Percentiles rank a stretch among this genome's conserved stretches.
These are phyloP conservation scores for Penaeus japonicus DNA, from an alignment of 1,140 invertebrate genomes.

Conservation along the genomic window DNA sequence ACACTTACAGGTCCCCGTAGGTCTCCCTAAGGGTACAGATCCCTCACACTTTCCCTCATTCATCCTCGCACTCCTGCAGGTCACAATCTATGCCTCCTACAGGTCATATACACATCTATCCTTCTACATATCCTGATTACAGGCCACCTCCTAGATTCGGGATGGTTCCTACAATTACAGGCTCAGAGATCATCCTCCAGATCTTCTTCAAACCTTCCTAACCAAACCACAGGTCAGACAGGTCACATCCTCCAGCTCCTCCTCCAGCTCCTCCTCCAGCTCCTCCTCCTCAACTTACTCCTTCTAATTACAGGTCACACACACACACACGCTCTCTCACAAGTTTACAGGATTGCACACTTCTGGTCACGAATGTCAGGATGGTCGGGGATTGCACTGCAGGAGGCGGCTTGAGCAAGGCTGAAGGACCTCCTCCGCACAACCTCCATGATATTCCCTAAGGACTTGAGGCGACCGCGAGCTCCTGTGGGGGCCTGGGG, in stretches of 20 bases:
- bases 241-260: not conserved
- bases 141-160: too few relatives aligned
- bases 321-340: not conserved
- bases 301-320: not conserved
- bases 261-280: not conserved
- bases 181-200: too few relatives aligned
- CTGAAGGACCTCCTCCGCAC: conserved; percentile 49
- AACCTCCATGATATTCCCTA: conserved; percentile 55
- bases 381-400: conserved; percentile 53
- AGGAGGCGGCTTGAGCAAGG: conserved; percentile 53
- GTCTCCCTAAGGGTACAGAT: too few relatives aligned
- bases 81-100: too few relatives aligned
- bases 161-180: too few relatives aligned
- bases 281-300: not conserved
- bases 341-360: conserved; percentile 23
- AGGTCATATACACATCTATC: too few relatives aligned
- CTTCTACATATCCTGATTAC: too few relatives aligned
- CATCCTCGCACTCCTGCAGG: too few relatives aligned
- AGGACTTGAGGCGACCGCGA: conserved; percentile 45
- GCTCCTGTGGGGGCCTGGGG: conserved; percentile 25
- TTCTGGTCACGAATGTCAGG: conserved; percentile 46
- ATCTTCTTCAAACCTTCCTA: too few relatives aligned
- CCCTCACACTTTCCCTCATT: too few relatives aligned
- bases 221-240: not conserved
- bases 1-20: too few relatives aligned